Conservation (phyloP, 2,888 invertebrate species). For the Gymnosoma rotundatum region DNA sequence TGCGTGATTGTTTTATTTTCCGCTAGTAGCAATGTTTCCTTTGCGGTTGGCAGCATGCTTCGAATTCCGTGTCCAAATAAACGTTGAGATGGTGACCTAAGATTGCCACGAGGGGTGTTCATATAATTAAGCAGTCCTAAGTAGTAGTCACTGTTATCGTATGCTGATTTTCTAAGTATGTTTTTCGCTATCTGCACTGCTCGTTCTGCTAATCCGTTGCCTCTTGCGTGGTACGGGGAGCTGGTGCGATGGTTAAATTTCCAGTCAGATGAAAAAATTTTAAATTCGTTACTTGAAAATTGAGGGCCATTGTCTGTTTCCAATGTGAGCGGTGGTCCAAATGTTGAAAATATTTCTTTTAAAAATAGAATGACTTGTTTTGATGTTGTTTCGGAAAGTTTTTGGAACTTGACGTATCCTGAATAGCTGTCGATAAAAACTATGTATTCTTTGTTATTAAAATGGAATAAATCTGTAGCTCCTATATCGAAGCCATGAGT, state of each 20-base stretch:
- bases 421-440: too few species aligned
- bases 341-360: too few species aligned
- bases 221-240: slow-evolving; percentile 30
- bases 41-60: background rate
- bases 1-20: slow-evolving; percentile 4
- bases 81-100: slow-evolving; percentile 9
- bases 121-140: slow-evolving; percentile 34
- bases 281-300: too few species aligned
- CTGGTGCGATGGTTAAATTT: slow-evolving; percentile 12
- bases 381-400: too few species aligned
- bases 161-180: slow-evolving; percentile 23
- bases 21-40: background rate
- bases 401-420: too few species aligned
- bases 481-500: too few species aligned
- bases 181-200: slow-evolving; percentile 32
- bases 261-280: background rate
- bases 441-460: too few species aligned
- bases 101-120: slow-evolving; percentile 29
- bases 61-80: too few species aligned
- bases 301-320: too few species aligned
- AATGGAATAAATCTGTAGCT: too few species aligned
- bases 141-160: slow-evolving; percentile 19
- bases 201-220: slow-evolving; percentile 28
- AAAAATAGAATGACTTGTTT: too few species aligned
- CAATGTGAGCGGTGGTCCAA: too few species aligned